Conservation (phyloP, 2,797 vertebrate genomes). For the Chelon auratus region DNA sequence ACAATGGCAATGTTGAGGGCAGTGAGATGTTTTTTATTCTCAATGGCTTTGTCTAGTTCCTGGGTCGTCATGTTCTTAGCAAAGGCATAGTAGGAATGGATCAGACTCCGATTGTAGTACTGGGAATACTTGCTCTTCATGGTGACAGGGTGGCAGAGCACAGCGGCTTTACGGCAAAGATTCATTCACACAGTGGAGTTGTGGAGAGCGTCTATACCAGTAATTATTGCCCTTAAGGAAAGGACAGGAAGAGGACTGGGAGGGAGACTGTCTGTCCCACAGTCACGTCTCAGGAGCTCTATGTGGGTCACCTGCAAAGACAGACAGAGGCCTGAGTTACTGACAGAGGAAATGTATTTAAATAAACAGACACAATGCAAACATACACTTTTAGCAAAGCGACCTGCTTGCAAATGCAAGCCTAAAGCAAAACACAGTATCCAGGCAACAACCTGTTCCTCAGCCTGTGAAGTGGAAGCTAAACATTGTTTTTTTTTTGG, state of each 20-base stretch:
- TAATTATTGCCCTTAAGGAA: slow-evolving; percentile 53
- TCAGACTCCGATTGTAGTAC: slow-evolving; percentile 87
- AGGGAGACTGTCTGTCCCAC: slow-evolving; percentile 69
- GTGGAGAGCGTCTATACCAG: slow-evolving; percentile 50
- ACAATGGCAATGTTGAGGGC: slow-evolving; percentile 83
- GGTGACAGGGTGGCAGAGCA: slow-evolving; percentile 67
- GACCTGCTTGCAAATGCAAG: slow-evolving; percentile 9
- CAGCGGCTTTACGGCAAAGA: slow-evolving; percentile 67
- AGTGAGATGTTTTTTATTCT: slow-evolving; percentile 48
- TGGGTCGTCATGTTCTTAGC: slow-evolving; percentile 83
- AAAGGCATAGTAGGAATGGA: slow-evolving; percentile 86
- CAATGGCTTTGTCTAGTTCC: slow-evolving; percentile 17
- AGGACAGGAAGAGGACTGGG: slow-evolving; percentile 55
- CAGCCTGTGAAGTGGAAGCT: slow-evolving; percentile 14
- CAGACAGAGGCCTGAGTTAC: slow-evolving; percentile 46
- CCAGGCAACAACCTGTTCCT: slow-evolving; percentile 40
- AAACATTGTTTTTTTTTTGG: not conserved
- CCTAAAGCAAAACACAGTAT: slow-evolving; percentile 33
- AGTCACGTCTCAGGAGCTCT: slow-evolving; percentile 77
- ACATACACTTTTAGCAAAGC: slow-evolving; percentile 27
- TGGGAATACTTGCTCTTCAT: slow-evolving; percentile 91
- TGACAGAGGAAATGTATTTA: slow-evolving; percentile 17
- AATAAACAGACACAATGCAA: slow-evolving; percentile 44
- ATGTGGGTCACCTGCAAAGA: slow-evolving; percentile 82
- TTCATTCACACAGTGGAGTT: slow-evolving; percentile 75